A percentile compares a stretch with the other conserved stretches of the same genome.
Evolutionary conservation across 2,888 invertebrate species (phyloP).

Genomic region (Cenopis cana): DNA sequence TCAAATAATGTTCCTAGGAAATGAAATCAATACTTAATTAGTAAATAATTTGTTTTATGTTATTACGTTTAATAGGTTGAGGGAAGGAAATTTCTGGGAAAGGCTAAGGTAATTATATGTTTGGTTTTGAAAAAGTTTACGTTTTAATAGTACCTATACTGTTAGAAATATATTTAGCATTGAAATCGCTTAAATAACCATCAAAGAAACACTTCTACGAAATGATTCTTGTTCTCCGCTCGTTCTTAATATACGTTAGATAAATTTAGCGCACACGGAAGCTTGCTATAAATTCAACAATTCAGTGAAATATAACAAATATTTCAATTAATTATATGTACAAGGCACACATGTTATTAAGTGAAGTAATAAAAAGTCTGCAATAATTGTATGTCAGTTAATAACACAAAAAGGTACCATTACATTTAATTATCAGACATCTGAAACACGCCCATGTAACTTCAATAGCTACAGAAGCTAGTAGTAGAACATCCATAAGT

Average conservation of each 20-base stretch:
- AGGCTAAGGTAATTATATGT: not conserved
- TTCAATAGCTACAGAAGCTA: not conserved
- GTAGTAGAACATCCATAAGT: constrained; percentile 38
- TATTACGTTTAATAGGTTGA: too few species aligned
- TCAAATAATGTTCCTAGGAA: not conserved
- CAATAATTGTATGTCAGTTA: not conserved
- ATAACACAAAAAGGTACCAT: not conserved
- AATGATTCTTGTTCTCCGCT: too few species aligned
- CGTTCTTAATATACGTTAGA: not conserved
- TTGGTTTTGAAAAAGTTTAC: not conserved
- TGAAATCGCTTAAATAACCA: not conserved
- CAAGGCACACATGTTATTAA: not conserved
- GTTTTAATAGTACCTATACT: too few species aligned
- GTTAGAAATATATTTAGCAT: not conserved
- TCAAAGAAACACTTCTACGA: too few species aligned
- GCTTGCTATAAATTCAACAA: too few species aligned
- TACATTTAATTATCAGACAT: constrained; percentile 11
- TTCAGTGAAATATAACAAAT: too few species aligned
- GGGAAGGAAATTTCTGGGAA: not conserved
- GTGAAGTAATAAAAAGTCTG: not conserved
- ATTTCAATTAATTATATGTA: not conserved
- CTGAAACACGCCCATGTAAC: not conserved
- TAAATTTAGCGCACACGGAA: not conserved
- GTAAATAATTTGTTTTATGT: not conserved
- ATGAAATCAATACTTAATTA: not conserved